Percentiles rank a stretch among this genome's conserved stretches.
These are phyloP conservation scores for Hyaena hyaena DNA, from an alignment of 2,113 vertebrate species.

Conservation along the genomic window DNA sequence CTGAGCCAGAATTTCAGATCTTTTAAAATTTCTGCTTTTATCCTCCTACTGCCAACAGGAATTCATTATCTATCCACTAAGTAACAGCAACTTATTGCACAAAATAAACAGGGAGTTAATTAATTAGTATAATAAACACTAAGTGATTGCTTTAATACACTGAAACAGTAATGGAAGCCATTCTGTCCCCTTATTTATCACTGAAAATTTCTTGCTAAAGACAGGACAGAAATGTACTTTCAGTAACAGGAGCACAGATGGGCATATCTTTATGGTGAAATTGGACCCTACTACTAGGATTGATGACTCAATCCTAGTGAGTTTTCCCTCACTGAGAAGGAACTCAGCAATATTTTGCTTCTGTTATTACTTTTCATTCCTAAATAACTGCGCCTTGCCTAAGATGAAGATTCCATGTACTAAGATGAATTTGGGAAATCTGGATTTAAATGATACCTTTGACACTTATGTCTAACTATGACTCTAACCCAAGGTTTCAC, in stretches of 20 bases:
- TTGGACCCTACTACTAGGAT: neutral
- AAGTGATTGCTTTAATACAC: slow-evolving; percentile 29
- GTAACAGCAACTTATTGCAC: slow-evolving; percentile 72
- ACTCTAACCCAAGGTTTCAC: neutral
- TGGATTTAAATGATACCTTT: neutral
- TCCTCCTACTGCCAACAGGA: slow-evolving; percentile 38
- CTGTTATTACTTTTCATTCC: neutral
- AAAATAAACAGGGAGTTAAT: slow-evolving; percentile 75
- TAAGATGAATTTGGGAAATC: neutral
- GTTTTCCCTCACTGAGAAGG: neutral
- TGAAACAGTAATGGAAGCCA: slow-evolving; percentile 49
- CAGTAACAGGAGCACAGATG: neutral
- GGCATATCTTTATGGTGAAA: neutral
- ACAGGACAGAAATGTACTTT: neutral
- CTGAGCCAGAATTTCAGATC: neutral
- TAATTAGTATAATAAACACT: slow-evolving; percentile 74
- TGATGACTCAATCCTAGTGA: neutral
- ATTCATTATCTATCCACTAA: slow-evolving; percentile 73
- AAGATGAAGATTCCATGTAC: neutral
- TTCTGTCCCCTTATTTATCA: slow-evolving; percentile 13
- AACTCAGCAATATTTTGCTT: neutral
- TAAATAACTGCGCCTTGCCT: neutral
- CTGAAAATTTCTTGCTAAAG: slow-evolving; percentile 10
- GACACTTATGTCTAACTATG: neutral
- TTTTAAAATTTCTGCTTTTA: slow-evolving; percentile 49